These are phyloP conservation scores for Rhipidura dahli DNA, from an alignment of 2,113 vertebrate species.

Conservation along the genomic window DNA sequence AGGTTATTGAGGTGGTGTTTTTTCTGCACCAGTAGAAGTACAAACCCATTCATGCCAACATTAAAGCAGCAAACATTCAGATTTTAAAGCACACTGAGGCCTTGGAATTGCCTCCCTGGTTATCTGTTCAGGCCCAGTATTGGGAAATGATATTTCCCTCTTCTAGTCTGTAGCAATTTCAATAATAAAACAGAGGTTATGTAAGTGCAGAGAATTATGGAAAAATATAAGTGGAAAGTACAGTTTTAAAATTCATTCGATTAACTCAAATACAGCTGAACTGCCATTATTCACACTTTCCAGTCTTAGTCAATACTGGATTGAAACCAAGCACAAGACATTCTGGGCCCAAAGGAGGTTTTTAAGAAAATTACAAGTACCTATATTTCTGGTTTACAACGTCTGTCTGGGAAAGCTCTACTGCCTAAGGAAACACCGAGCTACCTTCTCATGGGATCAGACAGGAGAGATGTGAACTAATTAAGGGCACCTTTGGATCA, in stretches of 20 bases:
- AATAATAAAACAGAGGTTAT: slow-evolving; percentile 48
- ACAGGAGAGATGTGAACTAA: neutral
- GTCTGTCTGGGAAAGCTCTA: slow-evolving; percentile 19
- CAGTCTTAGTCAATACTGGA: slow-evolving; percentile 51
- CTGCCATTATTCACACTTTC: slow-evolving; percentile 60
- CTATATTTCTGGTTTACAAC: neutral
- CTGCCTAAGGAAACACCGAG: neutral
- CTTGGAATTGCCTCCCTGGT: neutral
- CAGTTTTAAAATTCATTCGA: slow-evolving; percentile 27
- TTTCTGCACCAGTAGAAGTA: neutral
- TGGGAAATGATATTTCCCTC: neutral
- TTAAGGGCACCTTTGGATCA: neutral
- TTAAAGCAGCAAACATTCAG: neutral
- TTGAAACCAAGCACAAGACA: slow-evolving; percentile 48
- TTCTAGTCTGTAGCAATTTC: neutral
- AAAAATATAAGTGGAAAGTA: slow-evolving; percentile 35
- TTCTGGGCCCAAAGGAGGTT: slow-evolving; percentile 33
- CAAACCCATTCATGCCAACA: neutral
- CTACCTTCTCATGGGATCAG: neutral
- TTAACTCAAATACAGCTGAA: slow-evolving; percentile 39
- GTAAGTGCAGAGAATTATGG: slow-evolving; percentile 42
- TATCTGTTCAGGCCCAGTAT: neutral
- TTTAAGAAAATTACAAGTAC: slow-evolving; percentile 9
- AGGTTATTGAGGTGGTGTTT: neutral
- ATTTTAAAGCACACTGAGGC: neutral